Percentiles rank a stretch among this genome's conserved stretches.
phyloP scores from a whole-genome alignment of 92 coral and sea anemone species.

The Parazoanthus atlanticus region DNA sequence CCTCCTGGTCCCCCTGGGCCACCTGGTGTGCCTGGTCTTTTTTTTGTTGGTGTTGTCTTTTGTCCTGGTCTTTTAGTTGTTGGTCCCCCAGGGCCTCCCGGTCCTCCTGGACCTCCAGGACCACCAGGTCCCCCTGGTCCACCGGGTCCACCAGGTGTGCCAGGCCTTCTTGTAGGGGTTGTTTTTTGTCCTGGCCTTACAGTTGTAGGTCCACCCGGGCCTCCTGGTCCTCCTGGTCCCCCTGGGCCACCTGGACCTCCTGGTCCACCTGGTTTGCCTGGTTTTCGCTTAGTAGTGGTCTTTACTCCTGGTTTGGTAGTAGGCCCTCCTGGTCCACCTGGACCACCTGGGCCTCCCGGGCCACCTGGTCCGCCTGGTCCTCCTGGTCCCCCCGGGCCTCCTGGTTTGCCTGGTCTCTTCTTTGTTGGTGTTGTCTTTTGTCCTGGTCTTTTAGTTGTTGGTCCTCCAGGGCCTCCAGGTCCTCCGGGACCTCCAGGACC shows the following conservation, averaged over 20 bases:
- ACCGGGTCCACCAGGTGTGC: conserved; percentile 66
- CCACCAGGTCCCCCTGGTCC: conserved; percentile 68
- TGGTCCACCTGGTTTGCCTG: conserved; percentile 68
- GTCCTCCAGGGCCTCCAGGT: conserved; percentile 71
- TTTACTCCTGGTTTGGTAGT: conserved; percentile 64
- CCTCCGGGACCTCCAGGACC: conserved; percentile 71
- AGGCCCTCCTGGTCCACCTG: conserved; percentile 71
- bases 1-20: conserved; percentile 45
- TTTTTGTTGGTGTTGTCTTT: conserved; percentile 27
- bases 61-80: conserved; percentile 44
- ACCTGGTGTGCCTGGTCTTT: conserved; percentile 45
- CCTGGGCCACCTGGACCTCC: conserved; percentile 83
- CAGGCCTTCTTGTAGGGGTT: conserved; percentile 32
- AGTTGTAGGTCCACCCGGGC: conserved; percentile 52
- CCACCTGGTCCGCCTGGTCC: conserved; percentile 80
- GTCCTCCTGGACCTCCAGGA: conserved; percentile 82
- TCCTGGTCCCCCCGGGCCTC: conserved; percentile 47
- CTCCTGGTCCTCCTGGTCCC: conserved; percentile 81
- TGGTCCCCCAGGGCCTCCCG: conserved; percentile 71
- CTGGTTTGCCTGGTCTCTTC: conserved; percentile 47
- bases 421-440: conserved; percentile 35
- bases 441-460: conserved; percentile 48
- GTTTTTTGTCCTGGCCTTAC: conserved; percentile 43
- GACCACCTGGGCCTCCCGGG: conserved; percentile 75
- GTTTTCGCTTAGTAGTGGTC: conserved; percentile 50